Conservation (phyloP, 2,113 vertebrate genomes). For the Acanthochromis polyacanthus region DNA sequence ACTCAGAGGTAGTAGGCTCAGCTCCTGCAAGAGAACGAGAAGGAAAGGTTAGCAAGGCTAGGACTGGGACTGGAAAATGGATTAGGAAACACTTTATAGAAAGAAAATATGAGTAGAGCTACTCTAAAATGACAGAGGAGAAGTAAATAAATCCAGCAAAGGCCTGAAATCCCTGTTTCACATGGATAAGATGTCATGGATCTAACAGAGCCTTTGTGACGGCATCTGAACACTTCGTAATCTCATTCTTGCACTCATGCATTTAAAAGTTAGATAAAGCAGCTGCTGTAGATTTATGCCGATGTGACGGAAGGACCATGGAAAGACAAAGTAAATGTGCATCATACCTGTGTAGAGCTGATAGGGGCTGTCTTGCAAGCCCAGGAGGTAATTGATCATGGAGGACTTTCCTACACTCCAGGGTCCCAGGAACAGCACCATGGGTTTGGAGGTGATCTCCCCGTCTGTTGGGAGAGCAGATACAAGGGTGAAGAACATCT, state of each 20-base stretch:
- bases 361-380: slow-evolving; percentile 92
- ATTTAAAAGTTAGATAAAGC: too few species aligned
- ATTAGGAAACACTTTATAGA: too few species aligned
- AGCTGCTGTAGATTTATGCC: neutral
- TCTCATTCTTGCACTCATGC: neutral
- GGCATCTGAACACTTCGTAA: neutral
- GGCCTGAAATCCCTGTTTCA: neutral
- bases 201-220: neutral
- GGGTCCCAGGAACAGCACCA: slow-evolving; percentile 98
- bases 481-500: slow-evolving; percentile 46
- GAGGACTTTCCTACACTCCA: slow-evolving; percentile 99
- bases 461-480: slow-evolving; percentile 86
- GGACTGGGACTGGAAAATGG: too few species aligned
- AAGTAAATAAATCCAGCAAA: too few species aligned
- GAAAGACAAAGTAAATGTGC: neutral
- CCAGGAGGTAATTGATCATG: slow-evolving; percentile 99
- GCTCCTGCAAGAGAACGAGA: slow-evolving; percentile 86
- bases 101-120: too few species aligned
- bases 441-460: slow-evolving; percentile 98
- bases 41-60: slow-evolving; percentile 5
- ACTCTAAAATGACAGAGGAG: too few species aligned
- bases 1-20: slow-evolving; percentile 98
- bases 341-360: slow-evolving; percentile 97
- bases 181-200: slow-evolving; percentile 1
- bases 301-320: neutral